Conservation (phyloP, 2,797 vertebrate species). For the Mallotus villosus region DNA sequence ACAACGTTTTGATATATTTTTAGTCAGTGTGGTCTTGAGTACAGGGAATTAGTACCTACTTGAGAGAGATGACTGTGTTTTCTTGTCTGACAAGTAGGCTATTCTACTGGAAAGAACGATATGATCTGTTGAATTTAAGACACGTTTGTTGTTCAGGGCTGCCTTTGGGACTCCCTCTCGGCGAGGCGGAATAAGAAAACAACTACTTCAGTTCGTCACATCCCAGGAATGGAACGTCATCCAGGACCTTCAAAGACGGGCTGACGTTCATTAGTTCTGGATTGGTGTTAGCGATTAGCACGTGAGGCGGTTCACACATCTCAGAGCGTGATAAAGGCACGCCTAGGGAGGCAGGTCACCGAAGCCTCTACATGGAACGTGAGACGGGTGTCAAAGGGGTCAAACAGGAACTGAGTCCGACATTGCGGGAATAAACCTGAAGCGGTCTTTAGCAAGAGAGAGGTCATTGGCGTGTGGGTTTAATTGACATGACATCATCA, state of each 20-base stretch:
- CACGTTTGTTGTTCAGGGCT: neutral
- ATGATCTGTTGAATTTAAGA: neutral
- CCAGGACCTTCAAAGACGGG: neutral
- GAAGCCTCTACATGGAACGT: conserved; percentile 4
- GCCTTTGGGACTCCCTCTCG: neutral
- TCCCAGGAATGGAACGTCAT: neutral
- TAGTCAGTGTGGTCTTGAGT: no score
- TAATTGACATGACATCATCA: conserved; percentile 33
- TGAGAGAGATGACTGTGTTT: no score
- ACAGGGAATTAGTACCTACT: no score
- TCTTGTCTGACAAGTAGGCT: no score
- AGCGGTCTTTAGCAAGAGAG: conserved; percentile 6
- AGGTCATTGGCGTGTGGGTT: conserved; percentile 21
- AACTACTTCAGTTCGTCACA: neutral
- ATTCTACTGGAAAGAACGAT: no score
- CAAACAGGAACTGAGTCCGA: neutral
- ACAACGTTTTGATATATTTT: no score
- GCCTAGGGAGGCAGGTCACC: conserved; percentile 19
- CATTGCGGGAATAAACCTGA: neutral
- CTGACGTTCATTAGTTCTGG: neutral
- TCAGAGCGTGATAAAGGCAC: conserved; percentile 10
- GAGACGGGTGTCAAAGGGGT: conserved; percentile 8
- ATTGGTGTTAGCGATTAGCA: neutral
- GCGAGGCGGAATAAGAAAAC: neutral
- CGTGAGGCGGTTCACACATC: neutral